phyloP scores from a whole-genome alignment of 2,888 invertebrate species.

The Agrochola litura region DNA sequence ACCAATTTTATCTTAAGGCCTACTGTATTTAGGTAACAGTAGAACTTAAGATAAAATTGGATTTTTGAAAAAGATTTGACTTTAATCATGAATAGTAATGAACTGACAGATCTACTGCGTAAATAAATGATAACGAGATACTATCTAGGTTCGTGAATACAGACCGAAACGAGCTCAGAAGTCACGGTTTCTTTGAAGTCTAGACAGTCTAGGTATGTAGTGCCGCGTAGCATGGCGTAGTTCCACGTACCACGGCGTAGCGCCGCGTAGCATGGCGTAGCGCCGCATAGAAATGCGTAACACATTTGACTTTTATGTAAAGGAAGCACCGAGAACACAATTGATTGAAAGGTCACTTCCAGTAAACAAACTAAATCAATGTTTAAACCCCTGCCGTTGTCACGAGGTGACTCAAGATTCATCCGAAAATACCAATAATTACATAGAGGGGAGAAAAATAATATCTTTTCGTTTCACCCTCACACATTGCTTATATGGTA shows the following conservation, averaged over 20 bases:
- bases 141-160: not conserved
- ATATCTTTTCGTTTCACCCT: slow-evolving; percentile 75
- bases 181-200: not conserved
- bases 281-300: not conserved
- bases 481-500: slow-evolving; percentile 65
- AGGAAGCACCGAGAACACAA: not conserved
- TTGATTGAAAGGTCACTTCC: slow-evolving; percentile 21
- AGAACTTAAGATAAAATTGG: not conserved
- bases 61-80: not conserved
- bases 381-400: slow-evolving; percentile 46
- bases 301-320: not conserved
- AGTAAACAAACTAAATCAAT: slow-evolving; percentile 36
- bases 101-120: not conserved
- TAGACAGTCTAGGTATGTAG: not conserved
- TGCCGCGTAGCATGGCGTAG: not conserved
- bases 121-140: slow-evolving; percentile 7
- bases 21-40: not conserved
- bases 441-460: slow-evolving; percentile 79
- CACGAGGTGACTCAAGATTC: slow-evolving; percentile 75
- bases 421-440: slow-evolving; percentile 84
- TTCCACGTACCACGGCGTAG: not conserved
- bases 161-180: not conserved
- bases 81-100: slow-evolving; percentile 1
- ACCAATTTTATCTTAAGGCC: no score
- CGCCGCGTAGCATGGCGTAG: not conserved